Base-by-base conservation (phyloP, 2,888 invertebrate species). In the Synergus laeviventris region DNA sequence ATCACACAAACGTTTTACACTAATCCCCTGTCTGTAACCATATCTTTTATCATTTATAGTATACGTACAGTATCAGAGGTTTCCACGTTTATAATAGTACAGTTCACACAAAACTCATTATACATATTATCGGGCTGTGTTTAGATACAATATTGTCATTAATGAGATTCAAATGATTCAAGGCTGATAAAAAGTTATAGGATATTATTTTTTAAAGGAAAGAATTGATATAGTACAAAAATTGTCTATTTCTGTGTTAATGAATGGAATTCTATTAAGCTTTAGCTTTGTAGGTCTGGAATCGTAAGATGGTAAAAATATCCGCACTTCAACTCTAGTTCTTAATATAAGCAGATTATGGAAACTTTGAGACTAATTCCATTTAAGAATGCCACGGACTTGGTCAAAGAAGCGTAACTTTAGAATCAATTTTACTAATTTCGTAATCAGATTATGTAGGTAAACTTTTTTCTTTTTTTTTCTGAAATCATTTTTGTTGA, bases 291-390 rank as follows among this genome's bases (percentile, higher is more conserved):
- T 24, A 49, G n/a, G 49, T 49, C 70, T 49, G 31, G 49, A 70
- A 70, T 70, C 9, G 49, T 49, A 70, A 49, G 24, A 49, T 31
- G 49, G 49, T 4, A 49, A 70, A 36, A 70, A 70, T n/a, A n/a
- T n/a, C 49, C 49, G 31, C 31, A n/a, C 31, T 31, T 45, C 12
- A 70, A 49, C 45, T 70, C 45, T 31, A n/a, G n/a, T n/a, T 70
- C 36, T 70, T 36, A 36, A 70, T 49, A 70, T 70, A 70, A 49
- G 70, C 70, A 70, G 49, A 70, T 70, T 49, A 70, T 70, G 49
- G n/a, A 70, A 70, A 70, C 70, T 70, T 70, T 14, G 45, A 66
- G 66, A 66, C 31, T 70, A 70, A 70, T 70, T 70, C 70, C 31
- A 70, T 70, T 70, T 31, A 49, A 70, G 49, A 70, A 70, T 70